Conservation (phyloP, 2,113 vertebrate genomes). For the Alligator mississippiensis region DNA sequence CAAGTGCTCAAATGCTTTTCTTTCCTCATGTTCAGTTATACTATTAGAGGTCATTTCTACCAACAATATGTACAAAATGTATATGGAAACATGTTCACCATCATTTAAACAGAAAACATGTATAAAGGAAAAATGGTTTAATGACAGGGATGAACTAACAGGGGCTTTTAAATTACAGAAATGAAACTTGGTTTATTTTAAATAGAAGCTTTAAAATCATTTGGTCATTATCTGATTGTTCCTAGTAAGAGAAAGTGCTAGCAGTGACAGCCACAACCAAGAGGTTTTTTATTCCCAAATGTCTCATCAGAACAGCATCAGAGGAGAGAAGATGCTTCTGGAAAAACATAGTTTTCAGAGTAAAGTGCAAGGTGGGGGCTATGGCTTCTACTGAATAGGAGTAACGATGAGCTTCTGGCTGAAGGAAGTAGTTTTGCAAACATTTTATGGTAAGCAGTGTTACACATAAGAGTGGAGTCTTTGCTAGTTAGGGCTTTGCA, state of each 20-base stretch:
- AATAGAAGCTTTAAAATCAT: not conserved
- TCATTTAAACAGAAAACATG: not conserved
- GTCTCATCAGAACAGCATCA: not conserved
- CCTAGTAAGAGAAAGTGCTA: not conserved
- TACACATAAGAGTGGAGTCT: not conserved
- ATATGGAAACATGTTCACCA: not conserved
- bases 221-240: not conserved
- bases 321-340: not conserved
- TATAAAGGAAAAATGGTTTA: not conserved
- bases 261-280: not conserved
- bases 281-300: not conserved
- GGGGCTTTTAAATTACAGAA: no score
- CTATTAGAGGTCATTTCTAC: not conserved
- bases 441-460: not conserved
- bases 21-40: not conserved
- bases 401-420: not conserved
- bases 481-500: not conserved
- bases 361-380: not conserved
- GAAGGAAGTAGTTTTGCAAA: conserved; percentile 19
- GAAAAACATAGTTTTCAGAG: not conserved
- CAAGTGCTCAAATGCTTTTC: not conserved
- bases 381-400: not conserved
- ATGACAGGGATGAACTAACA: not conserved
- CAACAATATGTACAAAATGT: not conserved
- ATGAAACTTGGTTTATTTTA: not conserved